These are phyloP conservation scores for Cyclargus thomasi DNA, from an alignment of 1,140 invertebrate genomes.

Conservation along the genomic window DNA sequence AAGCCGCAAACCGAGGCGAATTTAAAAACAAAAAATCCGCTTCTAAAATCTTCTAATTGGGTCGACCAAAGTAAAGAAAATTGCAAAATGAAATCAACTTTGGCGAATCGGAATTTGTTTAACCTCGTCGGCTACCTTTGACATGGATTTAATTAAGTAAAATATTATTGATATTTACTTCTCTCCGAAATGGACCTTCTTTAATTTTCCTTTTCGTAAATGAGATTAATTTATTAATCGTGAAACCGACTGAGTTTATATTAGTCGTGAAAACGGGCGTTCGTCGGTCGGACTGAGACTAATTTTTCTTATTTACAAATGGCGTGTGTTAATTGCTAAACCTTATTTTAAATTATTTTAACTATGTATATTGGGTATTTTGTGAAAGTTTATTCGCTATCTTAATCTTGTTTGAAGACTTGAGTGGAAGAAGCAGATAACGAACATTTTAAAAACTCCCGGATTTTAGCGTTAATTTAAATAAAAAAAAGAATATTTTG, in stretches of 20 bases:
- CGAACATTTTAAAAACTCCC: too few species aligned
- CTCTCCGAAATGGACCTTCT: neutral
- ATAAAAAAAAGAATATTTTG: too few species aligned
- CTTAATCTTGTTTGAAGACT: too few species aligned
- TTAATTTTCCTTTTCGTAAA: neutral
- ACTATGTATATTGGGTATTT: too few species aligned
- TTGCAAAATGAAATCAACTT: neutral
- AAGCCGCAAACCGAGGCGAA: neutral
- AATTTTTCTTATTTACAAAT: neutral
- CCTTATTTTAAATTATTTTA: too few species aligned
- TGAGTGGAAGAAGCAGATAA: too few species aligned
- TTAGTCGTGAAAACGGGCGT: too few species aligned
- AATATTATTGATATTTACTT: neutral
- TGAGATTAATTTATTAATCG: neutral
- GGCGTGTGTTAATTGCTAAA: neutral
- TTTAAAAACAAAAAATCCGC: neutral
- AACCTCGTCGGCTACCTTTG: neutral
- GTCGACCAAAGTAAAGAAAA: neutral
- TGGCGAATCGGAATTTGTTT: neutral
- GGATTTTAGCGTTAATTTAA: too few species aligned
- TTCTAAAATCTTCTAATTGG: neutral
- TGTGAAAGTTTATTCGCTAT: too few species aligned
- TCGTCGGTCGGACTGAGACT: neutral
- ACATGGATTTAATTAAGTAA: neutral
- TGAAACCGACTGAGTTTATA: neutral